These are phyloP conservation scores for Cochlearius cochlearius DNA, from an alignment of 2,113 vertebrate genomes.

Conservation along the genomic window DNA sequence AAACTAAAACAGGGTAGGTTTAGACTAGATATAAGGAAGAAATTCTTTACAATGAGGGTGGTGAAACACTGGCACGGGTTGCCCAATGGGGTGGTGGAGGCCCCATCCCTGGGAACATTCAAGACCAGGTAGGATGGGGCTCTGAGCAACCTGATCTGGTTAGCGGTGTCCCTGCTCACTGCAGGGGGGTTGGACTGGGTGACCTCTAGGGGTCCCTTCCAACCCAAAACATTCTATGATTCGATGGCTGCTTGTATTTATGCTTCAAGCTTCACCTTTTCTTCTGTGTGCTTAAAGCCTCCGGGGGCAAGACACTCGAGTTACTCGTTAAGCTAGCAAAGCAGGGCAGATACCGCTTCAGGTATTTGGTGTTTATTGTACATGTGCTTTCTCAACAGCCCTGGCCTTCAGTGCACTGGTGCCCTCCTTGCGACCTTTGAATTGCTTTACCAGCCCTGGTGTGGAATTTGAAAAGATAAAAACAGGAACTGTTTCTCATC, in stretches of 20 bases:
- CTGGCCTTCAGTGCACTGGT: background rate
- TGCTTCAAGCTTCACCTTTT: background rate
- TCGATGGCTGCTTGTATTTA: background rate
- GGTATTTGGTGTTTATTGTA: background rate
- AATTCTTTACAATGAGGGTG: too few relatives aligned
- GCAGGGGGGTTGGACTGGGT: too few relatives aligned
- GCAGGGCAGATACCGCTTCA: background rate
- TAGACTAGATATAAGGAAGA: too few relatives aligned
- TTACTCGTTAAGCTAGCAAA: background rate
- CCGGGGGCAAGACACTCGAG: rapidly evolving
- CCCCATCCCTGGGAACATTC: too few relatives aligned
- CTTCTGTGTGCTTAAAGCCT: background rate
- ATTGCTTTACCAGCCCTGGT: background rate
- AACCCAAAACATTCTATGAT: too few relatives aligned
- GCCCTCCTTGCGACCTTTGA: background rate
- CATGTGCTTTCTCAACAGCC: rapidly evolving
- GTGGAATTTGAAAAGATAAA: background rate
- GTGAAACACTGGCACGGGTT: too few relatives aligned
- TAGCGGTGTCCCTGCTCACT: too few relatives aligned
- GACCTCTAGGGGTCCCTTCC: too few relatives aligned
- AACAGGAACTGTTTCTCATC: background rate
- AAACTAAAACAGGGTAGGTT: too few relatives aligned
- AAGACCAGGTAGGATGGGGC: too few relatives aligned
- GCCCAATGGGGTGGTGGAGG: too few relatives aligned
- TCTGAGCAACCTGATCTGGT: too few relatives aligned